Conservation (phyloP, 2,113 vertebrate genomes). For the Rhadina sibilatrix region DNA sequence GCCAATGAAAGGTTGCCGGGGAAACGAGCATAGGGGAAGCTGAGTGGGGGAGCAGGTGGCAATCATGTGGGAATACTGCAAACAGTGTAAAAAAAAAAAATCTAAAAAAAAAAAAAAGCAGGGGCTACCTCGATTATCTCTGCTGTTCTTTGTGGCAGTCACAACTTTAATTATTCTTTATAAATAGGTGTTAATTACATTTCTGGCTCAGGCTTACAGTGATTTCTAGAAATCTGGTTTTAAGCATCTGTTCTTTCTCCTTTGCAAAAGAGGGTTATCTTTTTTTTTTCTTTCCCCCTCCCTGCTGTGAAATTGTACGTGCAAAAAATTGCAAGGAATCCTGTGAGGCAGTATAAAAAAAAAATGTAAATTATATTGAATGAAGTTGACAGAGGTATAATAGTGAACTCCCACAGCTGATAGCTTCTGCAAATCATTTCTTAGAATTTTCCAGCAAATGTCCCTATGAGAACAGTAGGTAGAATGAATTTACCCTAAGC, state of each 20-base stretch:
- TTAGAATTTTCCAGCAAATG: slow-evolving; percentile 77
- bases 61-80: slow-evolving; percentile 87
- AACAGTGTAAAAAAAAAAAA: slow-evolving; percentile 76
- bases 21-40: slow-evolving; percentile 87
- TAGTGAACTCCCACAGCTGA: slow-evolving; percentile 76
- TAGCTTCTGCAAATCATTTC: slow-evolving; percentile 73
- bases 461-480: slow-evolving; percentile 69
- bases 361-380: slow-evolving; percentile 79
- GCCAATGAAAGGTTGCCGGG: slow-evolving; percentile 88
- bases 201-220: slow-evolving; percentile 78
- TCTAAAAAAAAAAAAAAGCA: slow-evolving; percentile 30
- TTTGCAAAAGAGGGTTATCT: slow-evolving; percentile 67
- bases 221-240: slow-evolving; percentile 81
- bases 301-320: slow-evolving; percentile 75
- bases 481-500: slow-evolving; percentile 72
- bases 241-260: slow-evolving; percentile 79
- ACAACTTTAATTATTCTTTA: slow-evolving; percentile 87
- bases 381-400: slow-evolving; percentile 77
- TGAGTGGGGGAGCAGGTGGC: slow-evolving; percentile 87
- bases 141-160: slow-evolving; percentile 80
- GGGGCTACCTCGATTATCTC: slow-evolving; percentile 80
- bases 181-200: slow-evolving; percentile 88
- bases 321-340: slow-evolving; percentile 75
- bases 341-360: slow-evolving; percentile 67
- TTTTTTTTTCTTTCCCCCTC: neutral